Evolutionary conservation across 2,797 vertebrate species (phyloP).

Genomic region (Pagetopsis macropterus): DNA sequence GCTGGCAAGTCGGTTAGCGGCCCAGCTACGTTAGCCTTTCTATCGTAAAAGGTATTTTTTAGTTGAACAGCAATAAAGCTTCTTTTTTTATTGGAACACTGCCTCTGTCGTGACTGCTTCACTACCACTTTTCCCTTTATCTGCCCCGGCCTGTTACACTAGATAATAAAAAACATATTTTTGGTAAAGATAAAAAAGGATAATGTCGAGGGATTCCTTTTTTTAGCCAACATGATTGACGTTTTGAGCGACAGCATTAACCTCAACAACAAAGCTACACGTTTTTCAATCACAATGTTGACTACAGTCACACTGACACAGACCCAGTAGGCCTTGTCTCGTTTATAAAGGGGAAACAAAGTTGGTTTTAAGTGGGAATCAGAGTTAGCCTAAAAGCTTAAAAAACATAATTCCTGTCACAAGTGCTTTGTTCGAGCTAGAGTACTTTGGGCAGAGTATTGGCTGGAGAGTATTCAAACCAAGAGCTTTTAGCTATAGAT

Average conservation of each 20-base stretch:
- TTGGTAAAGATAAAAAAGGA: too few relatives aligned
- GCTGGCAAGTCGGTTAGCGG: too few relatives aligned
- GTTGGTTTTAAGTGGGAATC: slow-evolving; percentile 74
- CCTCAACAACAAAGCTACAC: background rate
- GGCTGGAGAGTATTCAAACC: slow-evolving; percentile 78
- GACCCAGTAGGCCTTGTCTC: slow-evolving; percentile 25
- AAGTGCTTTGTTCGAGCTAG: slow-evolving; percentile 68
- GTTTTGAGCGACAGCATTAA: background rate
- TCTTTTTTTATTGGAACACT: too few relatives aligned
- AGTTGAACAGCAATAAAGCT: too few relatives aligned
- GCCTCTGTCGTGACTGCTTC: too few relatives aligned
- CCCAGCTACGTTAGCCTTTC: too few relatives aligned
- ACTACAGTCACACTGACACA: slow-evolving; percentile 3
- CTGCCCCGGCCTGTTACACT: too few relatives aligned
- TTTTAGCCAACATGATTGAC: background rate
- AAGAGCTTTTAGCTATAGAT: slow-evolving; percentile 78
- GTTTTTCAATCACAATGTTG: background rate
- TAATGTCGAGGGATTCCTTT: too few relatives aligned
- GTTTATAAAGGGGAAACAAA: slow-evolving; percentile 68
- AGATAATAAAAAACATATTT: too few relatives aligned
- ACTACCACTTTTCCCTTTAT: too few relatives aligned
- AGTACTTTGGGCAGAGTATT: slow-evolving; percentile 72
- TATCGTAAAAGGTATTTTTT: too few relatives aligned
- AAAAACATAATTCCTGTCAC: slow-evolving; percentile 68
- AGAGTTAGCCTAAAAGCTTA: slow-evolving; percentile 78